Evolutionary conservation across 2,113 vertebrate genomes (phyloP), one percentile per base, ranked within the genome.

Genomic region (Misgurnus anguillicaudatus): DNA sequence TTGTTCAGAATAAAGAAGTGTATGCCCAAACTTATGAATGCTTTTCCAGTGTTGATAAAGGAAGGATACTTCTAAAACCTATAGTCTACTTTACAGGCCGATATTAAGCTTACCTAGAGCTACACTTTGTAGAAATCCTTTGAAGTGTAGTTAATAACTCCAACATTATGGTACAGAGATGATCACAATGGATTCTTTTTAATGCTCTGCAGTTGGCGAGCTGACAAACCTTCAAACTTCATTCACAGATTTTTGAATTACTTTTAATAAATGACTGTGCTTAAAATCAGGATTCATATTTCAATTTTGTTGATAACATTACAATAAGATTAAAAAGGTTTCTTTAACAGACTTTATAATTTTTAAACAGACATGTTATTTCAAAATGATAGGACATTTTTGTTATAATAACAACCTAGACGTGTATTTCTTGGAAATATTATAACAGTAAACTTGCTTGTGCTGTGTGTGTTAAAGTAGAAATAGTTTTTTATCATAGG

Each of bases 1-100:
- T 48, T 68, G n/a, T 38, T 24, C 62, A 17, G 24, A 61, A 58
- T 51, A 19, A 84, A 70, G 4, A 31, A 31, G 70, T 64, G 42
- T 21, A 64, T n/a, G 51, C 14, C 4, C 42, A 65, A 71, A 10
- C 42, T n/a, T 9, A 69, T 57, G 48, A 61, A 72, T 21, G 17
- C 61, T 14, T 48, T 39, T 19, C n/a, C 19, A 9, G 21, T 7
- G 6, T 6, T 58, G 53, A 41, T 38, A 24, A 47, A 74, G 47
- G 17, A 21, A 31, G 6, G n/a, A 24, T 17, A 62, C 17, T 57
- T 57, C 42, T 45, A 45, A 45, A 45, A 31, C 24, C 24, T 31
- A 31, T 2, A 31, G 24, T 31, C 24, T 0, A 48, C 9, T 51
- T 13, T 13, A 51, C 4, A 3, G 7, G 7, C 57, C 70, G 60